Base-by-base conservation (phyloP, 2,113 vertebrate genomes). In the Cebus imitator region DNA sequence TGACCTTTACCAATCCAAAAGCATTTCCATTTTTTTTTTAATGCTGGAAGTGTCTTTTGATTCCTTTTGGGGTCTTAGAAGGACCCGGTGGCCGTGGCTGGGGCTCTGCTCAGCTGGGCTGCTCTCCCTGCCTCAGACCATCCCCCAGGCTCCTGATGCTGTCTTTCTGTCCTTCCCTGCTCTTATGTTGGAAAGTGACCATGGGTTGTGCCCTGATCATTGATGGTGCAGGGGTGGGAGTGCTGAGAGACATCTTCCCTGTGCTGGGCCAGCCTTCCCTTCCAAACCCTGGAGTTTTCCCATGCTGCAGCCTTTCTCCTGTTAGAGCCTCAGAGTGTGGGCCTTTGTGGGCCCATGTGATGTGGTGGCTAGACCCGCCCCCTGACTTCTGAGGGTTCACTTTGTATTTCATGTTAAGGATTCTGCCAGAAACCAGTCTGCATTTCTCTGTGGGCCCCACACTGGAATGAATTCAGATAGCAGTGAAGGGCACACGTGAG, bases 201-300 rank as follows among this genome's bases (percentile, higher is more conserved):
- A 1, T 78, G 98, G 97, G 95, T 72, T 89, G 98, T 99, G 89
- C 97, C 98, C 98, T 50, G 98, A 97, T 99, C 99, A 99, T 99
- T 96, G 98, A 99, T 99, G 98, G 75, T 98, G 95, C 97, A 98
- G 98, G 99, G 52, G 98, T 32, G 98, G 40, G 0, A 98, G 95
- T 0, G 35, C 75, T 57, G 79, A 85, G 97, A 98, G 43, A 43
- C 43, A 5, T 52, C 98, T 97, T 98, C 98, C 98, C 98, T 66
- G 64, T 98, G 98, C 99, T 96, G 98, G 97, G 8, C 1, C 0
- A 0, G 0, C 82, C 8, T 0, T 98, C 97, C 97, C 97, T 98
- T 3, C 92, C 97, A 95, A 97, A 98, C 97, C 98, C 98, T 98
- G 98, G 64, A 48, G 96, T 98, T 96, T 98, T 97, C 98, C 92